Conservation (phyloP, 2,888 invertebrate genomes). For the Eurois occulta region DNA sequence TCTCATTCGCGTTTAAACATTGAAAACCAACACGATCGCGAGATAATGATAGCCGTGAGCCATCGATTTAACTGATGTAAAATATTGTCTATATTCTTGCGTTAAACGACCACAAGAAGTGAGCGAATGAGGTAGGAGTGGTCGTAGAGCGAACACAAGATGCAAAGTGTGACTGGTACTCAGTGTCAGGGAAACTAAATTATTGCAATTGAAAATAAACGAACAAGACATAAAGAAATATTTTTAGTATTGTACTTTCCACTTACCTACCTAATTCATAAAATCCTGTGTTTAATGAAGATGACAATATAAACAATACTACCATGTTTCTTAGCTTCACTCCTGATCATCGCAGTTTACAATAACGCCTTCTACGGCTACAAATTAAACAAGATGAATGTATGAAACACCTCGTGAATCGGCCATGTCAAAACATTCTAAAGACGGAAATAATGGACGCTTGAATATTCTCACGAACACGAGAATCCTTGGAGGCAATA, state of each 20-base stretch:
- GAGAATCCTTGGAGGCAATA: constrained; percentile 65
- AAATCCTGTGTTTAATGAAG: neutral
- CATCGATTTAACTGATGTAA: constrained; percentile 55
- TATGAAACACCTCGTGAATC: constrained; percentile 60
- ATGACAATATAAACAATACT: neutral
- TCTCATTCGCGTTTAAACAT: constrained; percentile 59
- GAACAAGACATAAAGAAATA: constrained; percentile 33
- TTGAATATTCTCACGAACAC: constrained; percentile 80
- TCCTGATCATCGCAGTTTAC: constrained; percentile 7
- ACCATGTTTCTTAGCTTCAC: neutral
- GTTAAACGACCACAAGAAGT: constrained; percentile 40
- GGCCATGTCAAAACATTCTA: constrained; percentile 73
- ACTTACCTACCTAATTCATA: constrained; percentile 9
- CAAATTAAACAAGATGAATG: constrained; percentile 66
- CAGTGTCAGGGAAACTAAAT: neutral
- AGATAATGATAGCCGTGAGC: constrained; percentile 61
- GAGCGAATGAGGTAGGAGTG: constrained; percentile 32
- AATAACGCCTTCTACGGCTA: constrained; percentile 47
- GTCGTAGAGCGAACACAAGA: constrained; percentile 3
- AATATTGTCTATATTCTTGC: constrained; percentile 61
- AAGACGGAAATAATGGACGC: constrained; percentile 72
- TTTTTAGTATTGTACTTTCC: constrained; percentile 11
- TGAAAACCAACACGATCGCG: constrained; percentile 55
- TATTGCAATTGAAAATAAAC: constrained; percentile 43
- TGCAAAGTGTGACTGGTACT: constrained; percentile 10